These are phyloP conservation scores for Diploscapter pachys DNA, from an alignment of 1,140 invertebrate genomes.

Conservation along the genomic window DNA sequence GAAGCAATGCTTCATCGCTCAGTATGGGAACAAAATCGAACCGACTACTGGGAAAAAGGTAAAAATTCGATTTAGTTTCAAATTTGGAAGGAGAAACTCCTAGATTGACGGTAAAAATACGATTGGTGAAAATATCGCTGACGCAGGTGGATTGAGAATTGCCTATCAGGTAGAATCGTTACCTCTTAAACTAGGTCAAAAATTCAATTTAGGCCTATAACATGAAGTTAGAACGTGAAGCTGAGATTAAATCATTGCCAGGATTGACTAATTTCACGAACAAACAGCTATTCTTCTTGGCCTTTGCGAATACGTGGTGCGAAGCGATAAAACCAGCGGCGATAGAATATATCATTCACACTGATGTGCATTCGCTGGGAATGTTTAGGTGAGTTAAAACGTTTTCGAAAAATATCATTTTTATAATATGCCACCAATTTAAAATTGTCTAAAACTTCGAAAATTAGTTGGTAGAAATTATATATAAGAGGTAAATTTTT, in stretches of 20 bases:
- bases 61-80: conserved; percentile 68
- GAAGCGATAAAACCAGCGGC: not conserved
- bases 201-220: conserved; percentile 24
- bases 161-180: conserved; percentile 51
- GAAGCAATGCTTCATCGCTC: conserved; percentile 79
- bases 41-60: not conserved
- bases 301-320: not conserved
- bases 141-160: conserved; percentile 62
- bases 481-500: too few species aligned
- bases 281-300: not conserved
- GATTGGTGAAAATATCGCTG: conserved; percentile 63
- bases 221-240: too few species aligned
- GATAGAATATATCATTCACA: too few species aligned
- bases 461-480: not conserved
- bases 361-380: too few species aligned
- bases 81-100: conserved; percentile 68
- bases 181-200: conserved; percentile 30
- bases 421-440: too few species aligned
- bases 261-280: not conserved
- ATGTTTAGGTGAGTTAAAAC: too few species aligned
- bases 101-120: conserved; percentile 58
- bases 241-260: too few species aligned
- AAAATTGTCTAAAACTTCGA: not conserved
- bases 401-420: too few species aligned
- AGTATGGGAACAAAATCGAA: conserved; percentile 67